Percentiles rank a stretch among this genome's conserved stretches.
phyloP scores from a whole-genome alignment of 1,140 invertebrate genomes.

The Choristoneura fumiferana region DNA sequence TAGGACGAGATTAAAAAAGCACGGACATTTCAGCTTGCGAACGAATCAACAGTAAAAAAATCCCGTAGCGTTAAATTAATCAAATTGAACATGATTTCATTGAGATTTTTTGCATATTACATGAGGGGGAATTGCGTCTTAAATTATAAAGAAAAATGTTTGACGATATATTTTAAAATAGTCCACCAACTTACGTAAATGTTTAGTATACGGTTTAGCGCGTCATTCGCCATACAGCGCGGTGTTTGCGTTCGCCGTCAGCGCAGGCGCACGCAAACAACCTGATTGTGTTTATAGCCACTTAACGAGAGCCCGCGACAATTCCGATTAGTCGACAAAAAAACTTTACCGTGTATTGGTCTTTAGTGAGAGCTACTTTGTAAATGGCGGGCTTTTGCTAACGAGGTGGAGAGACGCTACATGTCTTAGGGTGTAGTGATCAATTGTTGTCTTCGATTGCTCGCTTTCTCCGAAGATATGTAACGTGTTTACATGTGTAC shows the following conservation, averaged over 20 bases:
- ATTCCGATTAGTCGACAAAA: constrained; percentile 72
- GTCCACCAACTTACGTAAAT: constrained; percentile 54
- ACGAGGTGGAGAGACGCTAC: not conserved
- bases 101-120: too few relatives aligned
- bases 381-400: constrained; percentile 36
- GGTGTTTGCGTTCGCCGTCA: constrained; percentile 56
- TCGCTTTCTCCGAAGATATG: too few relatives aligned
- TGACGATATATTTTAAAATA: not conserved
- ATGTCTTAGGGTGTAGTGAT: not conserved
- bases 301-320: constrained; percentile 68
- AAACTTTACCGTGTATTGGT: constrained; percentile 60
- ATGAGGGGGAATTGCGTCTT: too few relatives aligned
- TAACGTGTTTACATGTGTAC: too few relatives aligned
- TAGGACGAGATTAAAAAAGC: constrained; percentile 16
- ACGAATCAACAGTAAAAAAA: too few relatives aligned
- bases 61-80: too few relatives aligned
- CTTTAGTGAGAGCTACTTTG: constrained; percentile 71
- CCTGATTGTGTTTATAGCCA: constrained; percentile 75
- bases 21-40: not conserved
- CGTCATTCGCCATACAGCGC: constrained; percentile 51
- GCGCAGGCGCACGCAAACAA: constrained; percentile 69
- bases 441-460: not conserved
- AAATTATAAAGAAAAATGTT: too few relatives aligned
- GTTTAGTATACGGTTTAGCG: constrained; percentile 64
- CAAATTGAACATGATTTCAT: too few relatives aligned